These are phyloP conservation scores for Petromus typicus DNA, from an alignment of 2,113 vertebrate species.

Conservation along the genomic window DNA sequence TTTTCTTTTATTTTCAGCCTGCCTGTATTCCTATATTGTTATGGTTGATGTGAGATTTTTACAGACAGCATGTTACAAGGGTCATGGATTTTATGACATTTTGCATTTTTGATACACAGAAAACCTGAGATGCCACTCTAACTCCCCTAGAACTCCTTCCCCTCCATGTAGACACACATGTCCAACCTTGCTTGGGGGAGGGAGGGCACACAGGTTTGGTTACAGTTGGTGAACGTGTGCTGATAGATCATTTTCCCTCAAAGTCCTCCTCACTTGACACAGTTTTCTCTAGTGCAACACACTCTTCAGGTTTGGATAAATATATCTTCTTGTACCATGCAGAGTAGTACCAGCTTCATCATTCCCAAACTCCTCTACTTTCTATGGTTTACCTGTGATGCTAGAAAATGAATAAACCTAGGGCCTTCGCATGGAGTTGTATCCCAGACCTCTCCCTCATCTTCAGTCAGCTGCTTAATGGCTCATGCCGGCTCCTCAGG, in stretches of 20 bases:
- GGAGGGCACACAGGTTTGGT: neutral
- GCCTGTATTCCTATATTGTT: neutral
- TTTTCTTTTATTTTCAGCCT: neutral
- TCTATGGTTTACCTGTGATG: neutral
- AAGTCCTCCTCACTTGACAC: neutral
- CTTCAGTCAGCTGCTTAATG: neutral
- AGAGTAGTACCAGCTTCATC: neutral
- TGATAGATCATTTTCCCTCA: neutral
- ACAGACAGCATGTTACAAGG: neutral
- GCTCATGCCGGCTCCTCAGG: neutral
- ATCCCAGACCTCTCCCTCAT: neutral
- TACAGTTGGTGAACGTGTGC: neutral
- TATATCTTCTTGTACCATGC: neutral
- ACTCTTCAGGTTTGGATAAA: neutral
- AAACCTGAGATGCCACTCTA: neutral
- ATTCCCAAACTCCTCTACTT: neutral
- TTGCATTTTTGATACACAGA: neutral
- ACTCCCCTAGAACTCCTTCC: neutral
- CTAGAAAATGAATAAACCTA: neutral
- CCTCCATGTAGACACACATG: neutral
- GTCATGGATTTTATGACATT: neutral
- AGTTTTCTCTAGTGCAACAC: neutral
- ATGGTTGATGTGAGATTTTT: neutral
- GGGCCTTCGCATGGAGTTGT: neutral
- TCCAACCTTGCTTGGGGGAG: neutral